Evolutionary conservation across 2,888 invertebrate species (phyloP), one percentile per base, ranked within the genome.

Genomic region (Rhabditoides inermis): DNA sequence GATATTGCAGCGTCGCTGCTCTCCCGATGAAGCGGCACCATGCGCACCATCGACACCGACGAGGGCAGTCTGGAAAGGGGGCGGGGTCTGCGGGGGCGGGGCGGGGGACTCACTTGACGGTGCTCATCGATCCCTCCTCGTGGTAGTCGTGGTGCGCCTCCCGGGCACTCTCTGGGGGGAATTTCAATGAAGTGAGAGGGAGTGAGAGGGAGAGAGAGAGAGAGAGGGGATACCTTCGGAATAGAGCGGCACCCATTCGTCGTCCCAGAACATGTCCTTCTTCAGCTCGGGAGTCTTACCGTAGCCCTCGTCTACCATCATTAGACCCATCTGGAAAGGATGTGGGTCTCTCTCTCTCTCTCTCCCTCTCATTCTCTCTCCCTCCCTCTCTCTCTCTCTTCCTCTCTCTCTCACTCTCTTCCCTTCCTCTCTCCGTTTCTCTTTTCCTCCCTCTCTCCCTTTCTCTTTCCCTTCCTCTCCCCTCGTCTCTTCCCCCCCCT

Each of bases 301-400:
- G 45, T 63, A 63, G 3, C 67, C 67, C 35, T 65, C 65, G 51
- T 68, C 65, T 2, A 65, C 68, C 28, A 68, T 65, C 60, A 65
- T 68, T 45, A 68, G 49, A 6, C 60, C 65, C 63, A 68, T 65
- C 64, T 65, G 40, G 25, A 54, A 41, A 10, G 5, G 25, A n/a
- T 22, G 10, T 37, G 5, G 5, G 10, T 18, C 22, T 30, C 25
- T 5, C 32, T 39, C 40, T 1, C 10, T 18, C 7, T 15, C 15
- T 32, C 2, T 27, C n/a, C 20, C n/a, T 4, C n/a, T 25, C n/a
- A n/a, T n/a, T 39, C 39, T 10, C 22, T 28, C 45, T 47, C 47
- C 23, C n/a, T 47, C 4, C 23, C 27, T 37, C 39, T 10, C n/a
- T 26, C 18, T 36, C 37, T 23, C 39, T 48, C 39, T 42, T 18